Percentiles rank a stretch among this genome's conserved stretches.
phyloP scores from a whole-genome alignment of 2,888 invertebrate genomes.

The Octodonta nipae region DNA sequence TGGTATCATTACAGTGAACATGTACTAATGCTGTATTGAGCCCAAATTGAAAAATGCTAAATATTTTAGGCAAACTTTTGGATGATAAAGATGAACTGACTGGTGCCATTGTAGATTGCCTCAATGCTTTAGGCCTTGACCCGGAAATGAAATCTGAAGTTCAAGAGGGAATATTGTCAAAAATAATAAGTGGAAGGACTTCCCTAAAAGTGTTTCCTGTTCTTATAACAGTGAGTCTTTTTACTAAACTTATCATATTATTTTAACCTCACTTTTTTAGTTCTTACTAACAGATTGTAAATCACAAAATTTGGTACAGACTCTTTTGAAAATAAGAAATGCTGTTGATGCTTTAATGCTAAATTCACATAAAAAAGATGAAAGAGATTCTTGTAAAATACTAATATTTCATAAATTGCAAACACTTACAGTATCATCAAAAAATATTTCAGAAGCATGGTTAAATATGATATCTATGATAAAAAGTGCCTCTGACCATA shows the following conservation, averaged over 20 bases:
- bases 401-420: constrained; percentile 45
- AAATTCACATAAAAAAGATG: constrained; percentile 27
- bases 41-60: too few species aligned
- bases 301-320: constrained; percentile 19
- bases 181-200: constrained; percentile 38
- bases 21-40: too few species aligned
- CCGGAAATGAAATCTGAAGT: constrained; percentile 43
- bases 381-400: constrained; percentile 44
- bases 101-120: constrained; percentile 51
- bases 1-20: too few species aligned
- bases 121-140: constrained; percentile 48
- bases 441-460: constrained; percentile 44
- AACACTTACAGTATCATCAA: constrained; percentile 43
- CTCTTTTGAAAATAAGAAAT: constrained; percentile 34
- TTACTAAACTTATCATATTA: neutral
- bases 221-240: constrained; percentile 28
- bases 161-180: constrained; percentile 43
- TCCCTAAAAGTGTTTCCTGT: constrained; percentile 41
- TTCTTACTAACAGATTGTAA: constrained; percentile 43
- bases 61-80: constrained; percentile 34
- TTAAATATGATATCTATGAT: constrained; percentile 42
- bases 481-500: constrained; percentile 40
- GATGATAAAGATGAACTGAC: constrained; percentile 42
- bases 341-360: constrained; percentile 38
- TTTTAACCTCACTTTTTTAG: constrained; percentile 24